Evolutionary conservation across 2,888 invertebrate genomes (phyloP).

Genomic region (Luperina testacea): DNA sequence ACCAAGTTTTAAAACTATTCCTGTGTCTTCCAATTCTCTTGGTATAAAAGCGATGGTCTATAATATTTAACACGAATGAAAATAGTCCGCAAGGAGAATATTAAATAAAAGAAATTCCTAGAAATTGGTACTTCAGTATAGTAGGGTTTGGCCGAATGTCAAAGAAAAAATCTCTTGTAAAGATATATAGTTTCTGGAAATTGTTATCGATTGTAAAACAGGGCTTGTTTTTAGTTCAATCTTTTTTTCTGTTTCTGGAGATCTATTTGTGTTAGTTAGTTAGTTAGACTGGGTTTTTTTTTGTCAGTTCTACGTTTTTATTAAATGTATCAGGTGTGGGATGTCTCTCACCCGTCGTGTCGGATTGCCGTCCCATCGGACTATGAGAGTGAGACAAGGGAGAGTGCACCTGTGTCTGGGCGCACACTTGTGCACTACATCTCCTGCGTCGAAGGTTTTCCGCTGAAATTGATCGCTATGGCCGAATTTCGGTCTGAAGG

Average conservation of each 20-base stretch:
- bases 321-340: background rate
- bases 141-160: background rate
- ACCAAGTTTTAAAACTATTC: conserved; percentile 37
- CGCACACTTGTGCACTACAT: too few species aligned
- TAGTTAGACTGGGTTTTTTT: background rate
- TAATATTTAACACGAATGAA: conserved; percentile 19
- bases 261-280: background rate
- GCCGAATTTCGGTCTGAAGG: too few species aligned
- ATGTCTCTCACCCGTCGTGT: background rate
- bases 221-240: background rate
- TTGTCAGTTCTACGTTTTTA: background rate
- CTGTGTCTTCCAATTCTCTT: conserved; percentile 40
- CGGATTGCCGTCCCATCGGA: too few species aligned
- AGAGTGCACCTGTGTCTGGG: too few species aligned
- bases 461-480: too few species aligned
- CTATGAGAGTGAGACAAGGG: too few species aligned
- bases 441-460: too few species aligned
- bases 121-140: background rate
- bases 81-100: conserved; percentile 25
- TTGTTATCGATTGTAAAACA: background rate
- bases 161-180: background rate
- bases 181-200: background rate
- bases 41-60: conserved; percentile 25
- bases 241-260: background rate
- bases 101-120: conserved; percentile 13